Evolutionary conservation across 2,113 vertebrate species (phyloP).

Genomic region (Gasterosteus aculeatus): DNA sequence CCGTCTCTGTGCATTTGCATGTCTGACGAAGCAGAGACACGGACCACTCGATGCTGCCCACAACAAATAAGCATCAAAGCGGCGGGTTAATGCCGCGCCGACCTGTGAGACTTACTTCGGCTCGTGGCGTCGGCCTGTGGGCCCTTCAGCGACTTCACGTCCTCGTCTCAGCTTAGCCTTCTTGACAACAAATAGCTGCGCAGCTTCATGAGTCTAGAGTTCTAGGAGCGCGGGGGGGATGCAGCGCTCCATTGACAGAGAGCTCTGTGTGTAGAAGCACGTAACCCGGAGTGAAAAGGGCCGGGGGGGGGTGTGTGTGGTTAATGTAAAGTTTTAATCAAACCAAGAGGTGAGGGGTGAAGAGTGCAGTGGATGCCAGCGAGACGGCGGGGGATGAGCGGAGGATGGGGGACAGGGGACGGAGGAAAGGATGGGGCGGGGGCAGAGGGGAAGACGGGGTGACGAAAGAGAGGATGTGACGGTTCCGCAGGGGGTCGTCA

Average conservation of each 20-base stretch:
- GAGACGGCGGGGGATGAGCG: constrained; percentile 30
- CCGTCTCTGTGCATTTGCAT: neutral
- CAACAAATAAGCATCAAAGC: constrained; percentile 25
- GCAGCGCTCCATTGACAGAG: constrained; percentile 48
- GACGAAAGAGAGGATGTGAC: constrained; percentile 12
- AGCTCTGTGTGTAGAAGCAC: constrained; percentile 9
- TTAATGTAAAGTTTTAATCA: constrained; percentile 64
- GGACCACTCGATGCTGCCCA: neutral
- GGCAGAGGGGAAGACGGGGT: constrained; percentile 28
- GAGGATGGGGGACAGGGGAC: constrained; percentile 2
- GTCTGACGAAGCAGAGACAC: neutral
- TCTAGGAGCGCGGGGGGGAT: neutral
- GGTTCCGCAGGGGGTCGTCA: constrained; percentile 40
- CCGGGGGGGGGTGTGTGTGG: constrained; percentile 2
- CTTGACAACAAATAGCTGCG: constrained; percentile 30
- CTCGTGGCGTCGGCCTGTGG: constrained; percentile 31
- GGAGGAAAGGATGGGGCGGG: constrained; percentile 10
- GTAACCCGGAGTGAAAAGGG: constrained; percentile 23
- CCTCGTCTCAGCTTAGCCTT: constrained; percentile 4
- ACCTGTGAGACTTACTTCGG: constrained; percentile 55
- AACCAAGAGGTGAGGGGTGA: constrained; percentile 60
- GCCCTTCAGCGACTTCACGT: constrained; percentile 35
- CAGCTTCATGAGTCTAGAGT: constrained; percentile 19
- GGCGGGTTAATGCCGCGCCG: constrained; percentile 24
- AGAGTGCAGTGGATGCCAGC: constrained; percentile 46